A percentile compares a stretch with the other conserved stretches of the same genome.
Conservation (phyloP, 2,113 vertebrate species). For the Scopus umbretta region DNA sequence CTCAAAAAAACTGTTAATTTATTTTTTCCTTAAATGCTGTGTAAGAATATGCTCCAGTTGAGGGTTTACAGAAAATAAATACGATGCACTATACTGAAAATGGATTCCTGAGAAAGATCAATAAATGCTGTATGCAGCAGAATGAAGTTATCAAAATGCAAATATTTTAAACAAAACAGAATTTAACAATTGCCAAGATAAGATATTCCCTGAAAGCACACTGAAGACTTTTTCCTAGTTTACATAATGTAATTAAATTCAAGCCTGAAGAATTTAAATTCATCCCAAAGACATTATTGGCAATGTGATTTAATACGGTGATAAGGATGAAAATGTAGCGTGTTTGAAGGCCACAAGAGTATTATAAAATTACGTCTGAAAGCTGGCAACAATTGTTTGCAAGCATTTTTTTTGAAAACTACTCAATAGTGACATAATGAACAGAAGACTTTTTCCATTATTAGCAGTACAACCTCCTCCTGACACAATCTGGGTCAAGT, state of each 20-base stretch:
- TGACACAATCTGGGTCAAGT: background rate
- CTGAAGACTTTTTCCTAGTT: constrained; percentile 65
- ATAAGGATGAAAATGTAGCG: constrained; percentile 43
- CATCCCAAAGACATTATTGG: constrained; percentile 64
- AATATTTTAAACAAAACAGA: constrained; percentile 71
- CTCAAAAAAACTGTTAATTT: background rate
- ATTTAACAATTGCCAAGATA: constrained; percentile 45
- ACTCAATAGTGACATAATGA: background rate
- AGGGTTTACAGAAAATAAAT: constrained; percentile 15
- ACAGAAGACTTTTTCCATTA: background rate
- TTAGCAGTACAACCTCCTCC: background rate
- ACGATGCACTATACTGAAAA: background rate
- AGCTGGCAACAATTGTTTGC: constrained; percentile 41
- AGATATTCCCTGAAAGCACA: constrained; percentile 43
- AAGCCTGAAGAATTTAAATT: constrained; percentile 69
- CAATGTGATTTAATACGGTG: constrained; percentile 58
- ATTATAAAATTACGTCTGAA: constrained; percentile 53
- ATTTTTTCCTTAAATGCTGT: background rate
- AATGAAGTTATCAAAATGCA: constrained; percentile 70
- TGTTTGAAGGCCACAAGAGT: constrained; percentile 36
- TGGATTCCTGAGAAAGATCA: constrained; percentile 45
- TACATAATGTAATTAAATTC: constrained; percentile 77
- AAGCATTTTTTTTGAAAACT: background rate
- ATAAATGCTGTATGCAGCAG: constrained; percentile 45
- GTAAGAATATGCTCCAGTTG: background rate